Base-by-base conservation (phyloP, 2,888 invertebrate genomes). In the Drosophila demipolita region DNA sequence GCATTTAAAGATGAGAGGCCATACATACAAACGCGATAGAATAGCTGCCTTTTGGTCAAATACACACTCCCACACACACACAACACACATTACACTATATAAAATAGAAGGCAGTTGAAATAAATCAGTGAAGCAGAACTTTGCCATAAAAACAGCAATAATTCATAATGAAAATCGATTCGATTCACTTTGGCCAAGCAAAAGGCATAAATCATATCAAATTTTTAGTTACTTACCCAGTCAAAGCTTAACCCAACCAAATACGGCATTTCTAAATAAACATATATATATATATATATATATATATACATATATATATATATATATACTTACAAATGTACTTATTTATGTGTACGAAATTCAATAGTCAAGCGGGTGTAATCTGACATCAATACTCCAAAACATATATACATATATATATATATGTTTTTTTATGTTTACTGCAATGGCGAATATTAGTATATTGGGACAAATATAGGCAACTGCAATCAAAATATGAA, bases 91-190 rank as follows among this genome's bases (percentile, higher is more conserved):
- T 8, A 59, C 36, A 33, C 52, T 57, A 67, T 61, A 68, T 32
- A 59, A 45, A 61, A 60, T 57, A 48, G 63, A 64, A 55, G 57
- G 68, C 72, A 67, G 66, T 64, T 73, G 36, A 72, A 68, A 78
- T 78, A 75, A 87, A 82, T 86, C 84, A 80, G 79, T 80, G 80
- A 82, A 79, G 80, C 81, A 81, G 79, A 82, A 81, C 79, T 82
- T 70, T 75, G 79, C 78, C 79, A 82, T 78, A 79, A 83, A 83
- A 83, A 83, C 82, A 83, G 79, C 76, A 87, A 87, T 86, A 83
- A 82, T 85, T 82, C 84, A 86, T 82, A 82, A 80, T 83, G 80
- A 85, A 85, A 83, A 83, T 82, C 82, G 82, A 82, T 84, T 80
- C 80, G 75, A 80, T 82, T 82, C 84, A 80, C 80, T 80, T 84